phyloP scores from a whole-genome alignment of 2,888 invertebrate species.

The Euproctis similis region DNA sequence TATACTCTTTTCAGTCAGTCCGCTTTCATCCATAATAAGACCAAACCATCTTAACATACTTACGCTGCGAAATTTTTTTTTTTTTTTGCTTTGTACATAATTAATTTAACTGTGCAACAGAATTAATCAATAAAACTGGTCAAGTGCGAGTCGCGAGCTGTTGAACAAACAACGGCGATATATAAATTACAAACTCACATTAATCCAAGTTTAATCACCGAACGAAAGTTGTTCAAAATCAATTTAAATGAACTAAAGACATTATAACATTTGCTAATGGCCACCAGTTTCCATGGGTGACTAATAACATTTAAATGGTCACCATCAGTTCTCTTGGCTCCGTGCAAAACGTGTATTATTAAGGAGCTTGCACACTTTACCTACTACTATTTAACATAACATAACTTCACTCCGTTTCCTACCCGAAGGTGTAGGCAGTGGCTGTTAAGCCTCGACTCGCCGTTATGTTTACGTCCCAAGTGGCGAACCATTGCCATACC shows the following conservation, averaged over 20 bases:
- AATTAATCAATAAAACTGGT: too few species aligned
- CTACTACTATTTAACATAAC: not conserved
- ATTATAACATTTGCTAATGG: slow-evolving; percentile 26
- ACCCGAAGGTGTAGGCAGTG: too few species aligned
- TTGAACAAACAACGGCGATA: slow-evolving; percentile 9
- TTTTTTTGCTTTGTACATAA: too few species aligned
- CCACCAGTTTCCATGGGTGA: slow-evolving; percentile 35
- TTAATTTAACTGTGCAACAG: too few species aligned
- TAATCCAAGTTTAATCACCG: slow-evolving; percentile 19
- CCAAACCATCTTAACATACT: too few species aligned
- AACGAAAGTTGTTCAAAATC: slow-evolving; percentile 22
- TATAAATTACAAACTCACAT: slow-evolving; percentile 20
- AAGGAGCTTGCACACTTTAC: slow-evolving; percentile 11
- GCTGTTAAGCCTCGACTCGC: too few species aligned
- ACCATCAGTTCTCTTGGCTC: slow-evolving; percentile 30
- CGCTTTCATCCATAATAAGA: too few species aligned
- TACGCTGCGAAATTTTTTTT: too few species aligned
- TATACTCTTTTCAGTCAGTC: too few species aligned
- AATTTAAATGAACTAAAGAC: slow-evolving; percentile 24
- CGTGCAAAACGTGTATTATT: slow-evolving; percentile 18
- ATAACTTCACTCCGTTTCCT: too few species aligned
- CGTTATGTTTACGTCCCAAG: too few species aligned
- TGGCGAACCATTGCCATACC: too few species aligned
- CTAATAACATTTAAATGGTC: slow-evolving; percentile 33
- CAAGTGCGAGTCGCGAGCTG: slow-evolving; percentile 1